Base-by-base conservation (phyloP, 2,113 vertebrate genomes). In the Ammodytes dubius region DNA sequence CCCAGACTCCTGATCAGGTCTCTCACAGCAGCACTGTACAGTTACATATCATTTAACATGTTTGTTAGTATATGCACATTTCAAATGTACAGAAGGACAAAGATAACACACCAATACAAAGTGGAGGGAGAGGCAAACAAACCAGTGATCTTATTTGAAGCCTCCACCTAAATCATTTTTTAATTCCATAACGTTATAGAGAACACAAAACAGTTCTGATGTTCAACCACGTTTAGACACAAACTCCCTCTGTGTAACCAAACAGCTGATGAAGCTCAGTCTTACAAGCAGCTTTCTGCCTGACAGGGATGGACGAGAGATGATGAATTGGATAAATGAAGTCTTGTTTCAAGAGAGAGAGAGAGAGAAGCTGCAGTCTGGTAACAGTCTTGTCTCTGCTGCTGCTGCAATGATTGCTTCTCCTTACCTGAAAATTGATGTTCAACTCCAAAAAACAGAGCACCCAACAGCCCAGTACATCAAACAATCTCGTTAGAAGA, bases 401-500 rank as follows among this genome's bases (percentile, higher is more conserved):
- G 81, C 81, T 74, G 81, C 73, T 73, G 70, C 56, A 35, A 2
- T 13, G 52, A 14, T 46, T 79, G 47, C 43, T 79, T 73, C 47
- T 42, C 56, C 54, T 10, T 14, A 42, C 52, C 61, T 72, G 60
- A 47, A 2, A 70, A 90, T 57, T 72, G 57, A 83, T 83, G 71
- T 75, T 5, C 6, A 60, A 7, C 65, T 65, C 19, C 12, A 57
- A 69, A 12, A 53, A 74, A 42, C 15, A 77, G 37, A 13, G 52
- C 66, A 59, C 14, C 50, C 39, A 40, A 49, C 2, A 50, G 69
- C 0, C 12, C 45, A 14, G 37, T 17, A 56, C 54, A 60, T 39
- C 47, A 49, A 42, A 50, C 19, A 27, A 47, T 42, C 13, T 82
- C 37, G 45, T 43, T 53, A 50, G 27, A 59, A n/a, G 42, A 65